Base-by-base conservation (phyloP, 2,113 vertebrate genomes). In the Cottus gobio region DNA sequence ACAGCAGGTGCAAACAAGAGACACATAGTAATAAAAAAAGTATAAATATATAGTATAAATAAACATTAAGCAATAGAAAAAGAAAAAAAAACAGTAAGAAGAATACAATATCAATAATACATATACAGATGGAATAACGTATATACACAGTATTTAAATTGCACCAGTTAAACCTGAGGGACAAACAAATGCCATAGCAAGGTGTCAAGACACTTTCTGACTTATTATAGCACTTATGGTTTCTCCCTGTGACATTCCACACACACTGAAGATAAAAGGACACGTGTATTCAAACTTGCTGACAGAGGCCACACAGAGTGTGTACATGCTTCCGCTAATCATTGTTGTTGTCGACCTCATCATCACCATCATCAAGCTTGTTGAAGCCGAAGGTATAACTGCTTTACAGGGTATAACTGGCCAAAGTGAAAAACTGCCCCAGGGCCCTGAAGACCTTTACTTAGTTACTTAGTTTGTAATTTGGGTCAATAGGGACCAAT, bases 181-280 rank as follows among this genome's bases (percentile, higher is more conserved):
- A 56, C 8, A 79, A 81, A 85, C 28, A 71, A 70, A 87, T 82
- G 54, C 5, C 50, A 2, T 73, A 57, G 64, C 13, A 62, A 7
- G 50, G 75, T 77, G 88, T 65, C 18, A 83, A 67, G 61, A 85
- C 9, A 3, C 26, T 26, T 26, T 26, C 1, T 16, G 60, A 30
- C 63, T 85, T 9, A 86, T 83, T 76, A 15, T 28, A 72, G 67
- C 31, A 72, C 11, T 11, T 71, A 54, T 62, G 28, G 5, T 48
- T 69, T 82, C 67, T 72, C 63, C 77, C 54, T 89, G 90, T 74
- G 80, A 92, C 66, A 92, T 93, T 92, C 77, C 83, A 77, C 86
- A 92, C 61, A 60, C 62, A 22, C 77, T 11, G 52, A 69, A 54
- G 82, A 87, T 71, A 88, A 90, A 83, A 71, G 37, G 46, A 73